Percentiles rank a stretch among this genome's conserved stretches.
Evolutionary conservation across 2,113 vertebrate genomes (phyloP).

Genomic region (Melierax canorus): DNA sequence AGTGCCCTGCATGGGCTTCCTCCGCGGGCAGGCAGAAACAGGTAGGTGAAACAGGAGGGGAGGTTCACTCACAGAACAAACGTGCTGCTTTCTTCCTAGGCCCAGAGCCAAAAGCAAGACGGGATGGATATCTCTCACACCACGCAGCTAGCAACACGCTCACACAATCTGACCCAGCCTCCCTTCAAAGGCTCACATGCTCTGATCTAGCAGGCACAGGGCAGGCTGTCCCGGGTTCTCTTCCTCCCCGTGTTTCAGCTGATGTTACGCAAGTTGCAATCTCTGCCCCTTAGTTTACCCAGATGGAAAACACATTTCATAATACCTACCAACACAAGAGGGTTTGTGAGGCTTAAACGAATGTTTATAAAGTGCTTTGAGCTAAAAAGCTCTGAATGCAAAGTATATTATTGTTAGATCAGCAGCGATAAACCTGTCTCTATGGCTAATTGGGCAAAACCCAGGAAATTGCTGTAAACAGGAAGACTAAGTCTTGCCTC

Average conservation of each 20-base stretch:
- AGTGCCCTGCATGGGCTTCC: neutral
- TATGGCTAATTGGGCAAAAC: constrained; percentile 56
- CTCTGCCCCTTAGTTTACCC: constrained; percentile 38
- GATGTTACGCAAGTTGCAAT: constrained; percentile 8
- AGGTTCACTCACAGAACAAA: neutral
- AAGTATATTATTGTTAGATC: constrained; percentile 62
- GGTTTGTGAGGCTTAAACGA: constrained; percentile 19
- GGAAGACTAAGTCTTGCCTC: constrained; percentile 52
- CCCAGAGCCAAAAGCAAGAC: neutral
- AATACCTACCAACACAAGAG: constrained; percentile 30
- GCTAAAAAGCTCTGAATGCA: constrained; percentile 47
- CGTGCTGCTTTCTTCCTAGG: neutral
- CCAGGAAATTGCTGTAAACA: constrained; percentile 64
- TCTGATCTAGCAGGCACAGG: neutral
- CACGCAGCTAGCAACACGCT: neutral
- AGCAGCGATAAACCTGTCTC: constrained; percentile 57
- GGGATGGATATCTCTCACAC: neutral
- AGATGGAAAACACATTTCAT: constrained; percentile 48
- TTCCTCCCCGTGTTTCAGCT: neutral
- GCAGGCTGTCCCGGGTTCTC: neutral
- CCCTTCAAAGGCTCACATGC: neutral
- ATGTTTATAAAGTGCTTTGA: constrained; percentile 56
- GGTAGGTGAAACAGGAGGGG: neutral
- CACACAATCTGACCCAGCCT: neutral
- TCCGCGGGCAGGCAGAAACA: neutral